Percentiles rank a stretch among this genome's conserved stretches.
These are phyloP conservation scores for Geopemphigus sp. DNA, from an alignment of 1,140 invertebrate genomes.

Conservation along the genomic window DNA sequence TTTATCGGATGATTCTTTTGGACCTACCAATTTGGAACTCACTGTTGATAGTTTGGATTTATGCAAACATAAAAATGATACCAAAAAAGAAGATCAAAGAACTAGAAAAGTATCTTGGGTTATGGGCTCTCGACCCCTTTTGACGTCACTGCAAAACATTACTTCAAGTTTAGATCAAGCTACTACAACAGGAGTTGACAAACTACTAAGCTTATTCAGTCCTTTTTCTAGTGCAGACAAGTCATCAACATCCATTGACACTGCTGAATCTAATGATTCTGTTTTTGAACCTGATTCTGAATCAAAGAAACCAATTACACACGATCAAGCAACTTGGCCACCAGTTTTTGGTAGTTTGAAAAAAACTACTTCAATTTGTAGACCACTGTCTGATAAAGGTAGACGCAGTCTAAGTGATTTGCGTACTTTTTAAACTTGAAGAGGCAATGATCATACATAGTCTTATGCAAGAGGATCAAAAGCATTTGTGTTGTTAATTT, in stretches of 20 bases:
- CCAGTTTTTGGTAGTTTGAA: slow-evolving; percentile 41
- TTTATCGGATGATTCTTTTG: slow-evolving; percentile 45
- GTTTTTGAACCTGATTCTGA: slow-evolving; percentile 39
- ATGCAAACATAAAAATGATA: slow-evolving; percentile 40
- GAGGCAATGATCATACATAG: background rate
- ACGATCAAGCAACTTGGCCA: slow-evolving; percentile 45
- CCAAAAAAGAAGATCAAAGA: slow-evolving; percentile 38
- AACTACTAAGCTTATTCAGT: slow-evolving; percentile 33
- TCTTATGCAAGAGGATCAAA: slow-evolving; percentile 8
- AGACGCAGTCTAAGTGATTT: slow-evolving; percentile 44
- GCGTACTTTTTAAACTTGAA: slow-evolving; percentile 40
- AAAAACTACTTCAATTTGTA: slow-evolving; percentile 39
- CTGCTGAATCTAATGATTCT: slow-evolving; percentile 39
- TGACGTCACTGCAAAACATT: slow-evolving; percentile 41
- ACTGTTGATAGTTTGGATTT: slow-evolving; percentile 43
- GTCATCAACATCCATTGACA: slow-evolving; percentile 30
- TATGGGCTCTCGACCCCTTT: slow-evolving; percentile 34
- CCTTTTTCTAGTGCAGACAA: slow-evolving; percentile 41
- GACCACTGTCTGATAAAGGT: slow-evolving; percentile 38
- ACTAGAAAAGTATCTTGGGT: slow-evolving; percentile 46
- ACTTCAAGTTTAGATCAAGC: slow-evolving; percentile 37
- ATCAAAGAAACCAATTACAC: slow-evolving; percentile 38
- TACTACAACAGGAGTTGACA: slow-evolving; percentile 32
- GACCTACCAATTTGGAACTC: slow-evolving; percentile 33
- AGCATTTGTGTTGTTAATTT: slow-evolving; percentile 29